A percentile compares a stretch with the other conserved stretches of the same genome.
Evolutionary conservation across 2,888 invertebrate species (phyloP).

Genomic region (Agriopis marginaria): DNA sequence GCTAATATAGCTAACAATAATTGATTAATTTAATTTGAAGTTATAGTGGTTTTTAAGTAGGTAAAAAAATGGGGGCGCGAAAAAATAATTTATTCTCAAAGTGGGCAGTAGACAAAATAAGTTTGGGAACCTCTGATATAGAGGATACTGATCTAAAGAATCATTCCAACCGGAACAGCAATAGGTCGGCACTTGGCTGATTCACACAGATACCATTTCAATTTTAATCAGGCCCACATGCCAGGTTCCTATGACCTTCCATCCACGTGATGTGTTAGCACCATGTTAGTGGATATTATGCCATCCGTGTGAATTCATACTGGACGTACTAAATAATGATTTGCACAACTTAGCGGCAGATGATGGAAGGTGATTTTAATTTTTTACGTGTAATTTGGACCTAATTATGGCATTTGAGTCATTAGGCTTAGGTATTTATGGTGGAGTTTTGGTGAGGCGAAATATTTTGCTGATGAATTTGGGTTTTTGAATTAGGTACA

Average conservation of each 20-base stretch:
- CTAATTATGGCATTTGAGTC: slow-evolving; percentile 23
- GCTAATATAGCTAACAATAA: too few relatives aligned
- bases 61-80: too few relatives aligned
- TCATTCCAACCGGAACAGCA: neutral
- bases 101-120: too few relatives aligned
- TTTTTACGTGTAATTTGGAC: slow-evolving; percentile 16
- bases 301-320: slow-evolving; percentile 19
- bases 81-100: too few relatives aligned
- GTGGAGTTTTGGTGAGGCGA: neutral
- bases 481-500: too few relatives aligned
- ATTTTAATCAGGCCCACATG: slow-evolving; percentile 2
- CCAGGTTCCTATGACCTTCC: slow-evolving; percentile 16
- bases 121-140: too few relatives aligned
- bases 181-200: neutral
- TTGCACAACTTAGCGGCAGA: slow-evolving; percentile 42
- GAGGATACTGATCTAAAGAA: neutral
- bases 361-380: slow-evolving; percentile 47
- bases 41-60: too few relatives aligned
- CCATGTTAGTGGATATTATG: slow-evolving; percentile 20
- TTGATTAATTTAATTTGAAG: too few relatives aligned
- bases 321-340: slow-evolving; percentile 44
- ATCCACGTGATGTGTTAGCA: slow-evolving; percentile 24
- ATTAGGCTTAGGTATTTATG: neutral
- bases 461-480: too few relatives aligned
- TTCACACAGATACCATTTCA: neutral